Conservation (phyloP, 2,113 vertebrate genomes). For the Onychorhynchus coronatus region DNA sequence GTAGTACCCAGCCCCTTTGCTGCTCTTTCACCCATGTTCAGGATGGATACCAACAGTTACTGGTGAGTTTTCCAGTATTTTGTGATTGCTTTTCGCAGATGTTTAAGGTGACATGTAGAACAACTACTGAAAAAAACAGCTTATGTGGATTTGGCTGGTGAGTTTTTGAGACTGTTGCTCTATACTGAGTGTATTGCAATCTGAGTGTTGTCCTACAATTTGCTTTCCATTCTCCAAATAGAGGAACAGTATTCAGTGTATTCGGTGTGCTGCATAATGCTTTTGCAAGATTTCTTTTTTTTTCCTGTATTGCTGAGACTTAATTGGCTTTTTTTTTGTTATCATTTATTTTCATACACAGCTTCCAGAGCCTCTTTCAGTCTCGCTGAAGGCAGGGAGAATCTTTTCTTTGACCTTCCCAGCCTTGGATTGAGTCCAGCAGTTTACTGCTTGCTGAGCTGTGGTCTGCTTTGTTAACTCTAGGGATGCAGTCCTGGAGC, state of each 20-base stretch:
- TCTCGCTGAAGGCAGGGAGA: background rate
- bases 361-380: background rate
- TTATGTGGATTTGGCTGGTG: background rate
- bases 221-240: background rate
- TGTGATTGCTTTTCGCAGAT: background rate
- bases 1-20: background rate
- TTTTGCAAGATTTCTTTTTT: background rate
- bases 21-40: background rate
- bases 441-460: background rate
- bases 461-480: background rate
- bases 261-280: background rate
- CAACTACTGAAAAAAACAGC: background rate
- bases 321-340: background rate
- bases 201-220: background rate
- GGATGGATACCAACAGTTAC: background rate
- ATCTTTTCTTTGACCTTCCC: background rate
- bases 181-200: background rate
- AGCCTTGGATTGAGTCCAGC: background rate
- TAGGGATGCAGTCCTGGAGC: background rate
- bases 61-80: background rate
- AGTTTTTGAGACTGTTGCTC: background rate
- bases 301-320: background rate
- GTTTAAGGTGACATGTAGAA: background rate
- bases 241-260: background rate
- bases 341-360: background rate